Evolutionary conservation across 2,113 vertebrate genomes (phyloP), one percentile per base, ranked within the genome.

Genomic region (Lophochroa leadbeateri): DNA sequence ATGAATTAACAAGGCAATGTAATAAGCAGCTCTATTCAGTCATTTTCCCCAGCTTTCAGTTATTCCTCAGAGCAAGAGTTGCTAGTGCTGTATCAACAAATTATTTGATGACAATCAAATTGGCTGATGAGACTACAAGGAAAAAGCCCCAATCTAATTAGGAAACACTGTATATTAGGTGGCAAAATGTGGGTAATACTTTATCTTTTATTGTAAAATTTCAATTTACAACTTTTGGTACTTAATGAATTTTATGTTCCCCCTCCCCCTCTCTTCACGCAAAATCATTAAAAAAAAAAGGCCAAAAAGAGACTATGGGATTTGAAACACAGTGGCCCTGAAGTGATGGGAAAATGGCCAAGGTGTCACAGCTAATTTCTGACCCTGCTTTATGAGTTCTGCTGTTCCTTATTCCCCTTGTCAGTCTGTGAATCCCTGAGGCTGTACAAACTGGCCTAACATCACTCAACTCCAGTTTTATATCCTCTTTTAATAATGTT

Each of bases 381-480:
- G 97, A 97, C 98, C 97, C 96, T 96, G 97, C 97, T 97, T 97
- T 98, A 97, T 98, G 97, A 98, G 95, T 98, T 98, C 97, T 97
- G 97, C 97, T 98, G 95, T 97, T 98, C 96, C 97, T 97, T 98
- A 98, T 97, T 98, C 97, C 92, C 97, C 96, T 97, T 98, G 97
- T 98, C 96, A 98, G 97, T 98, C 98, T 98, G 97, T 96, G 97
- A 98, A 97, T 98, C 98, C 98, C 98, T 88, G 94, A 98, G 98
- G 98, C 97, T 97, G 97, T 98, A 96, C 97, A 97, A 96, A 98
- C 98, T 98, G 98, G 98, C 98, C 98, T 97, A 98, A 98, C 98
- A 99, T 99, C 99, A 99, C 98, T 98, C 98, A 97, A 92, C 97
- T 97, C 95, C 88, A 96, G 97, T 97, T 98, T 98, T 98, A 98